Conservation (phyloP, 2,888 invertebrate genomes). For the Cremastinae sp. region DNA sequence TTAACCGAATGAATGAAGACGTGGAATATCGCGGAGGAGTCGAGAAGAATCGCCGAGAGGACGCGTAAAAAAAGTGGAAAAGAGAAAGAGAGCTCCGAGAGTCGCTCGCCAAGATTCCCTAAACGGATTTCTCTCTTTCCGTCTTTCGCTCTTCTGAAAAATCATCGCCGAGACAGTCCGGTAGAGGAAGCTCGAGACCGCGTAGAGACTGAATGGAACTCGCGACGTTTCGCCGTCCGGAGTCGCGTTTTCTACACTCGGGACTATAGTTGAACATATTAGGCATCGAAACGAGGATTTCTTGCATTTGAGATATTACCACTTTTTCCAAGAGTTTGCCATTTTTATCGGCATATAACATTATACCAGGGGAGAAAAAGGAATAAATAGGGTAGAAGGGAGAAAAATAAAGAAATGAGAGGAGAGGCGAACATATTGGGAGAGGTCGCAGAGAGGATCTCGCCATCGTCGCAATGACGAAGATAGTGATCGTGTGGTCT, state of each 20-base stretch:
- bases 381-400: not conserved
- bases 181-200: constrained; percentile 29
- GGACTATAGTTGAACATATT: constrained; percentile 40
- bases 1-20: constrained; percentile 16
- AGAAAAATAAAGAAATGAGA: not conserved
- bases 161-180: constrained; percentile 67
- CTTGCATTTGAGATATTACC: constrained; percentile 50
- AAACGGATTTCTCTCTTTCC: constrained; percentile 71
- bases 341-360: constrained; percentile 69
- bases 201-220: constrained; percentile 55
- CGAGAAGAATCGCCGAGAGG: constrained; percentile 3
- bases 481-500: constrained; percentile 22
- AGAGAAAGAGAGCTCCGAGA: constrained; percentile 33
- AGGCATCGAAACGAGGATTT: constrained; percentile 40
- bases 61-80: constrained; percentile 49
- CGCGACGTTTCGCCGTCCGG: constrained; percentile 34
- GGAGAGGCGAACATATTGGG: constrained; percentile 40
- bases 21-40: constrained; percentile 1
- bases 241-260: constrained; percentile 2
- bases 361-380: constrained; percentile 38
- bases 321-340: constrained; percentile 70
- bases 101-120: constrained; percentile 76
- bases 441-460: constrained; percentile 54
- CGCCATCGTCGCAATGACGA: constrained; percentile 28
- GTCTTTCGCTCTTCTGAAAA: constrained; percentile 70